Conservation (phyloP, 2,888 invertebrate genomes). For the Ectemnius lituratus region DNA sequence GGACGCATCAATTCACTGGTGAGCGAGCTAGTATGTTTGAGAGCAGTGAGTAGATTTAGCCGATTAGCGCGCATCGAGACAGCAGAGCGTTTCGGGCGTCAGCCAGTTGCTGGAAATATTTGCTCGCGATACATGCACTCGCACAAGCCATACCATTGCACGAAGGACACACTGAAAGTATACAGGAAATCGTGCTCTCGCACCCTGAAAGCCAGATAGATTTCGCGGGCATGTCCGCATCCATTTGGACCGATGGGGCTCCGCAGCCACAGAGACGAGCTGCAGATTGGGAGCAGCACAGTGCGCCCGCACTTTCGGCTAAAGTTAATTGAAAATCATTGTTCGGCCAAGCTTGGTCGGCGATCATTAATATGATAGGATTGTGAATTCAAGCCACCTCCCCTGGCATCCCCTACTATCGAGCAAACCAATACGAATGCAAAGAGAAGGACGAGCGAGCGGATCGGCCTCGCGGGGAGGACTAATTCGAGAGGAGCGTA, state of each 20-base stretch:
- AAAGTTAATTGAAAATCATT: constrained; percentile 75
- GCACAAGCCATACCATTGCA: neutral
- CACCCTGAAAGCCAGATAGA: constrained; percentile 4
- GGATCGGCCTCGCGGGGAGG: neutral
- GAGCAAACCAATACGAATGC: too few species aligned
- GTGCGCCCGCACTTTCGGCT: constrained; percentile 70
- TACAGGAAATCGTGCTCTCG: neutral
- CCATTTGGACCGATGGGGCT: constrained; percentile 21
- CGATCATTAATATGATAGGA: constrained; percentile 69
- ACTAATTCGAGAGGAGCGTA: constrained; percentile 2
- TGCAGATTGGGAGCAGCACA: constrained; percentile 46
- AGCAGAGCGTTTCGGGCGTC: constrained; percentile 6
- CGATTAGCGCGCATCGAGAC: constrained; percentile 28
- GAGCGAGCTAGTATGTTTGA: constrained; percentile 1
- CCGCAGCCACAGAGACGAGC: constrained; percentile 9
- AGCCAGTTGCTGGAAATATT: constrained; percentile 27
- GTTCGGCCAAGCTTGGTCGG: constrained; percentile 58
- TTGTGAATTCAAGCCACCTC: constrained; percentile 52
- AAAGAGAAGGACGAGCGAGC: too few species aligned
- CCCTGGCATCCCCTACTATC: too few species aligned
- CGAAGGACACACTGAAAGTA: neutral
- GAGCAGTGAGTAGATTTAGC: constrained; percentile 38
- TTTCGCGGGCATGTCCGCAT: neutral
- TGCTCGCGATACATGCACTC: constrained; percentile 19
- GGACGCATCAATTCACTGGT: constrained; percentile 41